Conservation (phyloP, 1,140 invertebrate species). For the Triops cancriformis region DNA sequence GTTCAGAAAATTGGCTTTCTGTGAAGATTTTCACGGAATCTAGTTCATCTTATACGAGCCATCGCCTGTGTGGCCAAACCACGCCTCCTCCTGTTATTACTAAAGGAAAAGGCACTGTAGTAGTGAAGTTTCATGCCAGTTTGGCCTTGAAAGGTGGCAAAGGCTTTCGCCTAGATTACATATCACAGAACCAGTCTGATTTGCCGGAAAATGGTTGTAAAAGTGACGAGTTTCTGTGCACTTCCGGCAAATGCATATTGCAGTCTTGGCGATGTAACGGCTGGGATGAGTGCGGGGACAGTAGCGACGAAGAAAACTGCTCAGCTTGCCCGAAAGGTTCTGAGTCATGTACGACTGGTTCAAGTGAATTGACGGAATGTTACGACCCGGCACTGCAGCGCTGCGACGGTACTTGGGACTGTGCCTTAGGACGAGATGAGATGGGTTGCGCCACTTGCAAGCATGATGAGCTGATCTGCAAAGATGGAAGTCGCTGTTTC, state of each 20-base stretch:
- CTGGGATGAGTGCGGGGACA: conserved; percentile 28
- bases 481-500: conserved; percentile 7
- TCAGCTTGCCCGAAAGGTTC: conserved; percentile 26
- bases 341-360: neutral
- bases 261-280: conserved; percentile 26
- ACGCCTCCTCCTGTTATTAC: neutral
- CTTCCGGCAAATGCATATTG: conserved; percentile 25
- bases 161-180: conserved; percentile 6
- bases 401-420: conserved; percentile 20
- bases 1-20: neutral
- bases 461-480: neutral
- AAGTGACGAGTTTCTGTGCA: conserved; percentile 24
- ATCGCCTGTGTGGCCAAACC: neutral
- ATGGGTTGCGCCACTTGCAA: conserved; percentile 3
- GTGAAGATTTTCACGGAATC: neutral
- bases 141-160: neutral
- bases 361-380: conserved; percentile 2
- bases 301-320: conserved; percentile 26
- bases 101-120: neutral
- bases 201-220: conserved; percentile 5
- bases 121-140: neutral
- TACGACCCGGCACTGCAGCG: conserved; percentile 8
- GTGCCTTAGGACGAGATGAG: conserved; percentile 17
- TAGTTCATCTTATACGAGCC: neutral
- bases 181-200: neutral